Conservation (phyloP, 2,888 invertebrate species). For the Epinotia demarniana region DNA sequence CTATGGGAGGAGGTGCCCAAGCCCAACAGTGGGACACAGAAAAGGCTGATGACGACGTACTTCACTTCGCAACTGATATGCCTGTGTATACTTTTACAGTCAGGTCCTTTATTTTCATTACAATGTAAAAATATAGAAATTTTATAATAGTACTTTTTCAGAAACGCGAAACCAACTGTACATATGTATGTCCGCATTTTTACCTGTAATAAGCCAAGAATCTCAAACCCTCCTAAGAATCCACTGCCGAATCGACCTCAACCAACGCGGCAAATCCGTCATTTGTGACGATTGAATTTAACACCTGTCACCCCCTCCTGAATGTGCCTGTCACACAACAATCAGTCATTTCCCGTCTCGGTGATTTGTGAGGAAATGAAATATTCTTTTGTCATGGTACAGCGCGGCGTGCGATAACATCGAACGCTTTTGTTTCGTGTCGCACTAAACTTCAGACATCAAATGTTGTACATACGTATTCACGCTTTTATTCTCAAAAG, state of each 20-base stretch:
- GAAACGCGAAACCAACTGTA: no score
- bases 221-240: neutral
- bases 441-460: neutral
- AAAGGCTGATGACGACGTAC: no score
- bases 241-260: neutral
- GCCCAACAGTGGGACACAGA: no score
- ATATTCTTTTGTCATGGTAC: constrained; percentile 6
- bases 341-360: constrained; percentile 42
- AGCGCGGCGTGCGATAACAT: neutral
- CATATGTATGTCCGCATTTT: neutral
- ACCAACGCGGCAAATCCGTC: constrained; percentile 20
- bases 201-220: neutral
- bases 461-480: no score
- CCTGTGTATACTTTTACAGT: no score
- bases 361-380: constrained; percentile 24
- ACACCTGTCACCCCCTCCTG: constrained; percentile 34
- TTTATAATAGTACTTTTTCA: no score
- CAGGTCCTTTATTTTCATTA: no score
- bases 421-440: constrained; percentile 1
- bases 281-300: constrained; percentile 41
- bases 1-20: no score
- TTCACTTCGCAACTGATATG: no score
- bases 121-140: no score
- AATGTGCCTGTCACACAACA: constrained; percentile 33
- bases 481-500: no score